Conservation (phyloP, 2,888 invertebrate genomes). For the Selenia dentaria region DNA sequence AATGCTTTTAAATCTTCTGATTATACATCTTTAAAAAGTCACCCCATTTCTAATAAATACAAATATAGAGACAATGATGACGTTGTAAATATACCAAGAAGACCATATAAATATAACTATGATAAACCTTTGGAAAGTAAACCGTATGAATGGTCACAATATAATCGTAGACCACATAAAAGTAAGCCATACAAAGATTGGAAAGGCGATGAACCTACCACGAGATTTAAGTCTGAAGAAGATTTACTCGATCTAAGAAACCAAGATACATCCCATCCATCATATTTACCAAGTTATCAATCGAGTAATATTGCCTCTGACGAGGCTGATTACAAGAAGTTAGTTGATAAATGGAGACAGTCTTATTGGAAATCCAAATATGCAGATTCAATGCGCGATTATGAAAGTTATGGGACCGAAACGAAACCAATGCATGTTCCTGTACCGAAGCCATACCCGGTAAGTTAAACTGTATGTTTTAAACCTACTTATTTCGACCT, state of each 20-base stretch:
- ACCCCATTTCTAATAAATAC: conserved; percentile 51
- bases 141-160: conserved; percentile 52
- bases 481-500: conserved; percentile 21
- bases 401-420: conserved; percentile 68
- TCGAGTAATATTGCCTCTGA: conserved; percentile 50
- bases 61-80: conserved; percentile 55
- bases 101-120: conserved; percentile 49
- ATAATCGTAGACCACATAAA: conserved; percentile 53
- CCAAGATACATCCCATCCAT: conserved; percentile 68
- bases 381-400: conserved; percentile 62
- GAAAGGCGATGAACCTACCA: conserved; percentile 57
- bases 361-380: conserved; percentile 72
- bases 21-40: conserved; percentile 52
- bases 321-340: conserved; percentile 65
- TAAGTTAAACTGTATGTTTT: conserved; percentile 47
- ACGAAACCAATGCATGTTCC: conserved; percentile 66
- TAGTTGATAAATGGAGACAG: conserved; percentile 73
- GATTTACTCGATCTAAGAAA: conserved; percentile 73
- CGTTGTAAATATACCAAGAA: conserved; percentile 69
- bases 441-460: conserved; percentile 73
- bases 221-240: conserved; percentile 73
- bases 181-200: conserved; percentile 58
- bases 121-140: conserved; percentile 54
- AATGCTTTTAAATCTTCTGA: conserved; percentile 60
- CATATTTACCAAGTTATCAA: conserved; percentile 62